Evolutionary conservation across 2,888 invertebrate species (phyloP), one percentile per base, ranked within the genome.

Genomic region (Aplocera efformata): DNA sequence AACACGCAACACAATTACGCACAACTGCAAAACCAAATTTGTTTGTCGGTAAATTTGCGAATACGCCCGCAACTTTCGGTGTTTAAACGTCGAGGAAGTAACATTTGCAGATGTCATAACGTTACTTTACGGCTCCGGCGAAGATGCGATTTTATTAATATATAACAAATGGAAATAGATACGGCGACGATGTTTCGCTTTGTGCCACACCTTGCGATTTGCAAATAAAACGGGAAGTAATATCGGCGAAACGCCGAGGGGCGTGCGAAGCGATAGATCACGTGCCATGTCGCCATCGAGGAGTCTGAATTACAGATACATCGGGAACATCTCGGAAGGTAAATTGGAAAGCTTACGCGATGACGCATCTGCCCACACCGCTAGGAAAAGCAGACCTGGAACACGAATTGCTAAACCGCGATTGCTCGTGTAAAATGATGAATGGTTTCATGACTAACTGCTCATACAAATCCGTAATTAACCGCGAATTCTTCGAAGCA

Each of bases 21-120:
- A 24, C 44, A n/a, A 42, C 45, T 8, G 58, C 44, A 56, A 44
- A 41, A 25, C 45, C 37, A 56, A 53, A 42, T 60, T 69, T 56
- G 61, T 50, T 42, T 25, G 39, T 48, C 27, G 34, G 57, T 51
- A 54, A 61, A 66, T 67, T 66, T 62, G 62, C 61, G 58, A 67
- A 65, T 63, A 64, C 63, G 61, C 60, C 55, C 47, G 58, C 40
- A 57, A 46, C 42, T 59, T 69, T 70, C 70, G 68, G 72, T 62
- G 68, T 72, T 50, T 35, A 48, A 56, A 48, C 49, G 59, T 58
- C 48, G 48, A 58, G 67, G 67, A 66, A 70, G 59, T 57, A 56
- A 63, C 66, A 61, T 56, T 56, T 63, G 43, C 43, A 26, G 58
- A 53, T 58, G 54, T 50, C 56, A 60, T 58, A 56, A 60, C 54